Percentiles rank a stretch among this genome's conserved stretches.
Conservation (phyloP, 2,888 invertebrate species). For the Morpho achilles region DNA sequence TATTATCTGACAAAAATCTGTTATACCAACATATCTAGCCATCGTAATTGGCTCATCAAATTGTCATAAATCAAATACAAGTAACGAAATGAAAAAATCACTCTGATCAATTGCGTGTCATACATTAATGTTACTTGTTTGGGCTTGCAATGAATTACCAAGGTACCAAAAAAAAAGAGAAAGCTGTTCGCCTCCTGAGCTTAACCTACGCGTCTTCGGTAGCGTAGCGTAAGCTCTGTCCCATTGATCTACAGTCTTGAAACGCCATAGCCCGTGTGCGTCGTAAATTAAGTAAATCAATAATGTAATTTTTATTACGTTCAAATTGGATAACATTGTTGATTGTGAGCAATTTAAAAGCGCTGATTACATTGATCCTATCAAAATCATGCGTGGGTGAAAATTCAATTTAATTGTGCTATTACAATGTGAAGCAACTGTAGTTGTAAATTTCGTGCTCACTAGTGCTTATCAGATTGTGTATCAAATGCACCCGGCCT, state of each 20-base stretch:
- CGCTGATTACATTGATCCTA: constrained; percentile 14
- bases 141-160: constrained; percentile 23
- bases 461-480: constrained; percentile 68
- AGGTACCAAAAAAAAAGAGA: constrained; percentile 51
- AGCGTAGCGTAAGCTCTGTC: constrained; percentile 35
- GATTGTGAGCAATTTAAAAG: constrained; percentile 2
- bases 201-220: constrained; percentile 40
- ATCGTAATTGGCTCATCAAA: constrained; percentile 3
- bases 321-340: not conserved
- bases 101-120: not conserved
- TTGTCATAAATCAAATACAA: constrained; percentile 7
- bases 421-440: constrained; percentile 23
- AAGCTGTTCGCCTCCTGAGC: constrained; percentile 64
- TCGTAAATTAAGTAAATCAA: constrained; percentile 7
- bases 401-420: constrained; percentile 23
- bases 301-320: not conserved
- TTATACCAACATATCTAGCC: not conserved
- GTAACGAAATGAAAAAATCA: constrained; percentile 3
- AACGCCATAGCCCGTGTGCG: constrained; percentile 20
- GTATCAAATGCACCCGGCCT: constrained; percentile 65
- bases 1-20: not conserved
- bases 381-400: constrained; percentile 16
- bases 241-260: constrained; percentile 30
- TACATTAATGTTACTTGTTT: not conserved
- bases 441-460: constrained; percentile 53